Base-by-base conservation (phyloP, 2,888 invertebrate species). In the Pantelozetes paolii region DNA sequence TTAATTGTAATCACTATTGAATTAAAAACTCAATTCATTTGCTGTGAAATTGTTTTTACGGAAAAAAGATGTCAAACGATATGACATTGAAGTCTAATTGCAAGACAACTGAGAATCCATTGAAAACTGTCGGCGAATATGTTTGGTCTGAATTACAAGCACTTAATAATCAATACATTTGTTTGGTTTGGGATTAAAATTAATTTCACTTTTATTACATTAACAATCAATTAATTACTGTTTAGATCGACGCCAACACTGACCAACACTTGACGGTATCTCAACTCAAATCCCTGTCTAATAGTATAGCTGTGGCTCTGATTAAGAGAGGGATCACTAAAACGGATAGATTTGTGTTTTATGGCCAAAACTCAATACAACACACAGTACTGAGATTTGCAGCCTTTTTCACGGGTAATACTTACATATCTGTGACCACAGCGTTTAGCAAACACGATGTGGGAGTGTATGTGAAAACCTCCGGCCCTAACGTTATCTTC, bases 301-400 rank as follows among this genome's bases (percentile, higher is more conserved):
- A 45, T 26, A 69, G 69, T 45, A 69, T 69, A 28, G 59, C 20
- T 20, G 26, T 48, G 5, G 71, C 71, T 20, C 62, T 74, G n/a
- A 18, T 74, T 26, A 48, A 59, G 1, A 42, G 50, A 48, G 71
- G 71, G 15, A 48, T 74, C 45, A 74, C 26, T 18, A 59, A 70
- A 28, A 1, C 15, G 8, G 74, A 74, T 71, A 20, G 6, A 36
- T 28, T 74, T n/a, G 15, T 26, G 15, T 74, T 70, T 23, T 57
- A 5, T n/a, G 74, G 50, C 1, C 36, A 57, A 11, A 74, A 71
- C 36, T 13, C 23, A 23, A 71, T 74, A 20, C 36, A 74, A 18
- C 70, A 74, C 57, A 1, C 57, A n/a, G n/a, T 71, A 1, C n/a
- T 57, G 8, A 36, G 42, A 23, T 64, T 74, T 20, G 57, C 28